Conservation (phyloP, 2,113 vertebrate species). For the Megaceryle maxima region DNA sequence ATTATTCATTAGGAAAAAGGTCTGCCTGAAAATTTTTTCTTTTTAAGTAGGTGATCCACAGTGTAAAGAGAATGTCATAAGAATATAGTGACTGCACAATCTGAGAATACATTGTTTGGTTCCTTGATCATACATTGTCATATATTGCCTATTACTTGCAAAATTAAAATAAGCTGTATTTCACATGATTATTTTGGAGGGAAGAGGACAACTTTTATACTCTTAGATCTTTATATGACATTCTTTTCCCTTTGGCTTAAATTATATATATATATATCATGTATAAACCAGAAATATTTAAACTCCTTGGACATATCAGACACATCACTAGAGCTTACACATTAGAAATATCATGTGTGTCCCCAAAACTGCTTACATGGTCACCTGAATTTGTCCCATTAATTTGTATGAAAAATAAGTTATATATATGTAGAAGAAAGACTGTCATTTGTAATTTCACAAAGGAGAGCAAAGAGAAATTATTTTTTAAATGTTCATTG, state of each 20-base stretch:
- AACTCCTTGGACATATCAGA: neutral
- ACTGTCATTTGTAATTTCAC: neutral
- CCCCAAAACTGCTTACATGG: neutral
- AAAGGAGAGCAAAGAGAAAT: neutral
- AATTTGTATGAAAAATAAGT: neutral
- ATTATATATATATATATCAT: neutral
- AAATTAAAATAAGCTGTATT: neutral
- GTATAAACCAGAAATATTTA: neutral
- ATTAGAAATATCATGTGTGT: neutral
- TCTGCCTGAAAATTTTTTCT: neutral
- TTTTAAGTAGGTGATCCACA: neutral
- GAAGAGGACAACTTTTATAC: neutral
- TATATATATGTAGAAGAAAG: neutral
- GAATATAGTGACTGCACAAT: neutral
- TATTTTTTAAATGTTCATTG: neutral
- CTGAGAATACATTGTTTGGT: neutral
- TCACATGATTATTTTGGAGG: neutral
- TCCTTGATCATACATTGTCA: neutral
- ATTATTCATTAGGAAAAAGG: neutral
- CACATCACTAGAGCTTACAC: neutral
- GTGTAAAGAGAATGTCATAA: neutral
- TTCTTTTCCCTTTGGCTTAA: neutral
- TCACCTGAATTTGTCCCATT: neutral
- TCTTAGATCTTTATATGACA: neutral
- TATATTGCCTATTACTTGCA: neutral